phyloP scores from a whole-genome alignment of 2,888 invertebrate species.

The Endotricha flammealis region DNA sequence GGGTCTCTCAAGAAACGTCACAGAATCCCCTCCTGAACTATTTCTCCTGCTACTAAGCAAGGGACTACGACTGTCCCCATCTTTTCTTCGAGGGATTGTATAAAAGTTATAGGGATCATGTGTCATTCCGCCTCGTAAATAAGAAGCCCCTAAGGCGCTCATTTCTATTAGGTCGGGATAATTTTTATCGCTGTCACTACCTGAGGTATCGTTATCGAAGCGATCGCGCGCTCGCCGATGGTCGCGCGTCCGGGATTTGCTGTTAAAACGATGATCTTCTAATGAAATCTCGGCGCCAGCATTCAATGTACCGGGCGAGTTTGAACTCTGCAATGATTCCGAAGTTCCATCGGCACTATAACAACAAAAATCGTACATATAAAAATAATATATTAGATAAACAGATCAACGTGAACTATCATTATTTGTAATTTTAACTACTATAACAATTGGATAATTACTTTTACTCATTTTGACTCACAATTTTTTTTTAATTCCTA shows the following conservation, averaged over 20 bases:
- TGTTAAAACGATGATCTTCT: conserved; percentile 61
- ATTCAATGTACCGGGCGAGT: conserved; percentile 65
- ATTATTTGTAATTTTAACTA: too few relatives aligned
- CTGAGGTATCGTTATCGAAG: conserved; percentile 69
- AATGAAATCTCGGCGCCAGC: conserved; percentile 56
- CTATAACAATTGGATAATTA: too few relatives aligned
- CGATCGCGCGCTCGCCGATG: conserved; percentile 57
- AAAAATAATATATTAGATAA: too few relatives aligned
- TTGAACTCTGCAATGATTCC: conserved; percentile 77
- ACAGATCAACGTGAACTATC: too few relatives aligned
- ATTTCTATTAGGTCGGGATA: conserved; percentile 78
- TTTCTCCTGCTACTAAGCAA: conserved; percentile 84
- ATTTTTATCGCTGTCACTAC: conserved; percentile 74
- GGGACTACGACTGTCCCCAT: conserved; percentile 86
- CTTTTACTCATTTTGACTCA: too few relatives aligned
- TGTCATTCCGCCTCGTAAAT: conserved; percentile 58
- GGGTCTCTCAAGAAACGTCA: conserved; percentile 56
- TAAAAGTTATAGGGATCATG: conserved; percentile 78
- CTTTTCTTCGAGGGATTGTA: conserved; percentile 81
- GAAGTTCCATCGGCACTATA: conserved; percentile 63
- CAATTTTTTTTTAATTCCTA: too few relatives aligned
- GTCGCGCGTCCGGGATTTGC: conserved; percentile 56
- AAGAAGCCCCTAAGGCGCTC: conserved; percentile 62
- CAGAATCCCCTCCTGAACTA: conserved; percentile 84
- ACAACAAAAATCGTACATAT: conserved; percentile 28